Evolutionary conservation across 2,113 vertebrate species (phyloP), one percentile per base, ranked within the genome.

Genomic region (Balaeniceps rex): DNA sequence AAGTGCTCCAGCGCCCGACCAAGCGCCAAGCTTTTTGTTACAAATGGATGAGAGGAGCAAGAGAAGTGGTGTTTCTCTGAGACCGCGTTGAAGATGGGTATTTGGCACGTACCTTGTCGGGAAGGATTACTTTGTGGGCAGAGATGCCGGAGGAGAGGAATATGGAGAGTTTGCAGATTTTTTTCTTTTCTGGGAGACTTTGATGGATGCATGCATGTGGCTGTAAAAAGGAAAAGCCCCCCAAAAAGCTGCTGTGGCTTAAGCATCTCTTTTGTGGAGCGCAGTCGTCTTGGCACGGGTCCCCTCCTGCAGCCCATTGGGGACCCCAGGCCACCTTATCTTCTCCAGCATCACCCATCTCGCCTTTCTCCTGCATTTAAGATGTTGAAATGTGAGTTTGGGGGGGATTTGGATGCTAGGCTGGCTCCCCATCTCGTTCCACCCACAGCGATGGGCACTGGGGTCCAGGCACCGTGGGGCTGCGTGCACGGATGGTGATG

Each of bases 41-140:
- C 16, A 42, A 40, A 11, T 16, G 77, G 55, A 6, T 26, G 64
- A 77, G 42, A 34, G 68, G 49, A 88, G 63, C 17, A 12, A 26
- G 68, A 47, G 15, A 70, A 40, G n/a, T 6, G 65, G 33, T 13
- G 40, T 84, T 90, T 82, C 55, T 66, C 47, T 7, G 38, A 58
- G 34, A 23, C 9, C 0, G 0, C 17, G 0, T 0, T 12, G 64
- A 18, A 51, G 36, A 29, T 15, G 40, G 19, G 15, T 55, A 1
- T 78, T 82, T 54, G 90, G 65, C 78, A 57, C 68, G 47, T 46
- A 33, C 47, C 12, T 4, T 15, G 42, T 14, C 54, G 71, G 52
- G 52, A 34, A 46, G 65, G 31, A 29, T 63, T 38, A 14, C 23
- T 91, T 3, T n/a, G 13, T n/a, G 60, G 31, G 36, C 49, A 74